Conservation (phyloP, 2,797 vertebrate genomes). For the Brachymystax lenok region DNA sequence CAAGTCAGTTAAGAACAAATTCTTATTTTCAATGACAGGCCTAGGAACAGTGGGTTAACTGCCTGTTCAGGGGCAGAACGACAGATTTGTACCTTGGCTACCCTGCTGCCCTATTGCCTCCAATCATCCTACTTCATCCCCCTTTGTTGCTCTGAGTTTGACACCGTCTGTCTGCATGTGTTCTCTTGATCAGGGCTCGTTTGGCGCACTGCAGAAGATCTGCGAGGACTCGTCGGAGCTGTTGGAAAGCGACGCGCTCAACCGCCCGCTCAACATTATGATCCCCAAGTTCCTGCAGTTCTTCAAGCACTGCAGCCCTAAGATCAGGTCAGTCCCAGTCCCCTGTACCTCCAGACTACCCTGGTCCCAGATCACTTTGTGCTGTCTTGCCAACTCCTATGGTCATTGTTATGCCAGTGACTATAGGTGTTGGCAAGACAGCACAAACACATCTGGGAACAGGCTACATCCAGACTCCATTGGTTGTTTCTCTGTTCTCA, state of each 20-base stretch:
- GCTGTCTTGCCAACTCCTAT: background rate
- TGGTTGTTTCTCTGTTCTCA: too few species aligned
- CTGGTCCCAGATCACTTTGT: background rate
- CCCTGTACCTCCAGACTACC: background rate
- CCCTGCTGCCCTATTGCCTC: too few species aligned
- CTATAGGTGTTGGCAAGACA: background rate
- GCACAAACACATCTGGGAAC: background rate
- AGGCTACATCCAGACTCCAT: background rate
- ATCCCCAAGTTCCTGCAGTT: slow-evolving; percentile 97
- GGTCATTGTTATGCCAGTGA: too few species aligned
- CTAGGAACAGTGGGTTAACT: too few species aligned
- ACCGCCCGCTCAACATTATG: slow-evolving; percentile 93
- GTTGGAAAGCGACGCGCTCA: slow-evolving; percentile 92
- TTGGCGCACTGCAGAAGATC: slow-evolving; percentile 94
- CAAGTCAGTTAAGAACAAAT: too few species aligned
- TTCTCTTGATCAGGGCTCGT: slow-evolving; percentile 83
- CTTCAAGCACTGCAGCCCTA: slow-evolving; percentile 96
- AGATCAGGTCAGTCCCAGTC: slow-evolving; percentile 80
- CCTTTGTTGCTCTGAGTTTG: slow-evolving; percentile 59
- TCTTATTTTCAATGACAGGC: too few species aligned
- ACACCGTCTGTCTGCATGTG: slow-evolving; percentile 65
- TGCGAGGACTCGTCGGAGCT: slow-evolving; percentile 95
- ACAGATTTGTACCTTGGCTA: too few species aligned
- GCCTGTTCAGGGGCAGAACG: too few species aligned
- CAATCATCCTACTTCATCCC: slow-evolving; percentile 21